Percentiles rank a stretch among this genome's conserved stretches.
Evolutionary conservation across 35 echinoderm and acorn worm species (phyloP).

Genomic region (Patiria miniata): DNA sequence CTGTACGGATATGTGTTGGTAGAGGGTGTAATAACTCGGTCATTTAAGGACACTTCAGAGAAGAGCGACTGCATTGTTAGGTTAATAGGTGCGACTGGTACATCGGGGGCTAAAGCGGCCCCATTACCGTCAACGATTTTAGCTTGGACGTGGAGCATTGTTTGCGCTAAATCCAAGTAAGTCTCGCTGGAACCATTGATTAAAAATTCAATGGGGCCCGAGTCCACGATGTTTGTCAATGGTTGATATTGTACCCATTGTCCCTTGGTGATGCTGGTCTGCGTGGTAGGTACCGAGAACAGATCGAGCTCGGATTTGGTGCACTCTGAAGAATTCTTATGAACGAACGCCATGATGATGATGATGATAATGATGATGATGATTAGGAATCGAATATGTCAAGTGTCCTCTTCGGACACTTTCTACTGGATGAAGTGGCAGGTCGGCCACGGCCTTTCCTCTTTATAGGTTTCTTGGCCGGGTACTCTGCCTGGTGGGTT

Average conservation of each 20-base stretch:
- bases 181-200: too few relatives aligned
- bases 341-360: conserved; percentile 42
- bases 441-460: neutral
- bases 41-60: conserved; percentile 37
- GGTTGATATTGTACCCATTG: conserved; percentile 51
- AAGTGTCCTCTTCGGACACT: conserved; percentile 24
- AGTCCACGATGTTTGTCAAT: conserved; percentile 37
- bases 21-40: conserved; percentile 20
- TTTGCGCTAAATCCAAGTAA: conserved; percentile 51
- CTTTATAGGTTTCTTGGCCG: conserved; percentile 38
- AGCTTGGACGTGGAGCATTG: conserved; percentile 31
- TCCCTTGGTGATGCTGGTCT: conserved; percentile 41
- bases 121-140: conserved; percentile 35
- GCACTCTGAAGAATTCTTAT: conserved; percentile 54
- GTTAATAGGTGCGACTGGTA: conserved; percentile 26
- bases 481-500: neutral
- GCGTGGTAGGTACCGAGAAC: conserved; percentile 40
- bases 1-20: conserved; percentile 40
- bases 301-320: conserved; percentile 67
- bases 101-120: conserved; percentile 19
- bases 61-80: conserved; percentile 37
- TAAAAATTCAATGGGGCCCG: too few relatives aligned
- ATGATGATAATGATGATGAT: too few relatives aligned
- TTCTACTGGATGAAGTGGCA: neutral
- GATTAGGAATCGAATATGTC: conserved; percentile 38